Conservation (phyloP, 2,797 vertebrate genomes). For the Anableps anableps region DNA sequence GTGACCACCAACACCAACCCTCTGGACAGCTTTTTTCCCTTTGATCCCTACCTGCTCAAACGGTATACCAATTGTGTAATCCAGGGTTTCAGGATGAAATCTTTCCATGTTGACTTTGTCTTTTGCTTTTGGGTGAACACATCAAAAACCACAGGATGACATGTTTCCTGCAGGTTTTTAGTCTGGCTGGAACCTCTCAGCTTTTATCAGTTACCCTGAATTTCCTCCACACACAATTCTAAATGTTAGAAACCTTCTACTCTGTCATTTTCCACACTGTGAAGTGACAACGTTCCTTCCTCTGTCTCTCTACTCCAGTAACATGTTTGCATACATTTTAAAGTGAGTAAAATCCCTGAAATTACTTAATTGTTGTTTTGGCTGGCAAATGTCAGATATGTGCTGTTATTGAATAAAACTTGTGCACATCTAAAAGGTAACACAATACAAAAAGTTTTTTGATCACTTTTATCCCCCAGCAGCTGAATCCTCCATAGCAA, state of each 20-base stretch:
- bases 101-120: background rate
- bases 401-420: background rate
- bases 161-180: background rate
- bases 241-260: background rate
- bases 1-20: slow-evolving; percentile 90
- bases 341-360: too few species aligned
- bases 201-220: background rate
- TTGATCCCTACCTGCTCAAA: slow-evolving; percentile 93
- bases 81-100: background rate
- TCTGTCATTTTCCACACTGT: background rate
- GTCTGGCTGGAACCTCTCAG: background rate
- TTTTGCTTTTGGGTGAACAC: background rate
- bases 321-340: too few species aligned
- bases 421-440: background rate
- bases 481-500: too few species aligned
- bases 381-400: background rate
- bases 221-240: background rate
- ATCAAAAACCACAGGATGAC: background rate
- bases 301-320: background rate
- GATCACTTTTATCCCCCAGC: too few species aligned
- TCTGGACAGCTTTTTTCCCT: slow-evolving; percentile 96
- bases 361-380: background rate
- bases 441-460: too few species aligned
- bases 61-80: slow-evolving; percentile 78
- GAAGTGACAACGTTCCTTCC: background rate